These are phyloP conservation scores for Apeltes quadracus DNA, from an alignment of 2,113 vertebrate genomes.

Conservation along the genomic window DNA sequence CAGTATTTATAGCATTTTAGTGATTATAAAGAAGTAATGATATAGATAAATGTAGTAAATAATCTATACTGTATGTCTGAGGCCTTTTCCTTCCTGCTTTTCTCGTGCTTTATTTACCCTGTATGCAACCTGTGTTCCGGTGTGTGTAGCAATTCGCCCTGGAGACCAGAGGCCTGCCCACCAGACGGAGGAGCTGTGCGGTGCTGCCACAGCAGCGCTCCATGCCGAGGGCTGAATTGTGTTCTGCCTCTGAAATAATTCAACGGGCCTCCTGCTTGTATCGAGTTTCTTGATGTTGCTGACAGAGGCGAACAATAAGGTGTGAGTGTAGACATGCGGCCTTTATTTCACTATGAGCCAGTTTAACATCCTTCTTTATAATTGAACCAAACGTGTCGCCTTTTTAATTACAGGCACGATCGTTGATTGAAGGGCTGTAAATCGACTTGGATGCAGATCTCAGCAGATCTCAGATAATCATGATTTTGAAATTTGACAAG, in stretches of 20 bases:
- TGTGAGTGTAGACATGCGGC: not conserved
- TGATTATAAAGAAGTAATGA: not conserved
- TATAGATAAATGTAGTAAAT: not conserved
- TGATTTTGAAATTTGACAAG: not conserved
- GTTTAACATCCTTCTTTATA: not conserved
- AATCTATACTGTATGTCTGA: not conserved
- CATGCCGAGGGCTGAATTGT: not conserved
- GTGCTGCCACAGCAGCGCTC: not conserved
- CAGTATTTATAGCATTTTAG: not conserved
- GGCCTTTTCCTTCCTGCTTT: not conserved
- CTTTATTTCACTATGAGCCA: not conserved
- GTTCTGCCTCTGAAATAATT: slow-evolving; percentile 10
- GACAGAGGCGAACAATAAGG: not conserved
- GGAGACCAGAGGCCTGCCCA: not conserved
- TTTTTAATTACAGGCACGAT: not conserved
- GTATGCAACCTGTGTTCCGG: not conserved
- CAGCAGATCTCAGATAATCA: not conserved
- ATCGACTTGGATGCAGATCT: not conserved
- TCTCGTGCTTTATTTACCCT: slow-evolving; percentile 26
- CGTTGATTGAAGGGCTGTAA: not conserved
- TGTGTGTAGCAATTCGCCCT: not conserved
- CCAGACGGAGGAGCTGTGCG: not conserved
- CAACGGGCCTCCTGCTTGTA: slow-evolving; percentile 4
- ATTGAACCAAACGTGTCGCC: not conserved
- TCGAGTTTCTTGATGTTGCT: not conserved